Evolutionary conservation across 2,113 vertebrate genomes (phyloP).

Genomic region (Epinephelus cyanopodus): DNA sequence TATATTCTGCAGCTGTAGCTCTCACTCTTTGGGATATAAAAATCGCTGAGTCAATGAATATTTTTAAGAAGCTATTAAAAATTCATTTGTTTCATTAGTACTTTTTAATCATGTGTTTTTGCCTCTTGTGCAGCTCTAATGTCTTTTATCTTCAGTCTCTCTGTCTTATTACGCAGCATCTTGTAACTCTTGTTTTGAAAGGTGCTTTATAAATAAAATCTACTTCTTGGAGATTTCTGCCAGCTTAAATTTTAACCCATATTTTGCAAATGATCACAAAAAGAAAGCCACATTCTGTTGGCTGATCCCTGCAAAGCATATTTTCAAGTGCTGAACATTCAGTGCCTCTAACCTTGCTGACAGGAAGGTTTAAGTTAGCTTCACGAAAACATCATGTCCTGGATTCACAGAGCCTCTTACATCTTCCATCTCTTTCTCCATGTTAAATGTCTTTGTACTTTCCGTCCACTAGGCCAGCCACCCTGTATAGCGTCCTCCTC

Average conservation of each 20-base stretch:
- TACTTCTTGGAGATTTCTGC: neutral
- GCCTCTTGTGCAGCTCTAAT: too few relatives aligned
- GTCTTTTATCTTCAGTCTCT: too few relatives aligned
- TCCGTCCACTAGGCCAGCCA: conserved; percentile 85
- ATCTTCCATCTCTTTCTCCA: neutral
- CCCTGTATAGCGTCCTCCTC: conserved; percentile 87
- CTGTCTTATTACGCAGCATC: too few relatives aligned
- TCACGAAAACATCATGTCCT: conserved; percentile 6
- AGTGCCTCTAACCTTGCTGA: neutral
- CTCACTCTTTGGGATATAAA: too few relatives aligned
- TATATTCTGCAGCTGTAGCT: too few relatives aligned
- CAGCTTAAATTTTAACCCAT: neutral
- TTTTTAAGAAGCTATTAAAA: too few relatives aligned
- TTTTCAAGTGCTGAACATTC: neutral
- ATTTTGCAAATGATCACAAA: neutral
- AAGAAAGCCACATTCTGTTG: neutral
- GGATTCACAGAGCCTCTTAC: neutral
- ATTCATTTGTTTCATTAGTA: too few relatives aligned
- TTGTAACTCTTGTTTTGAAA: too few relatives aligned
- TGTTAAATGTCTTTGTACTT: neutral
- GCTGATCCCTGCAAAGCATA: neutral
- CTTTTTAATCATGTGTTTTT: too few relatives aligned
- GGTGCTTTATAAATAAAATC: neutral
- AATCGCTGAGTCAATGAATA: too few relatives aligned
- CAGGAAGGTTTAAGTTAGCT: neutral